phyloP scores from a whole-genome alignment of 35 echinoderm and acorn worm genomes.

The Diadema setosum region DNA sequence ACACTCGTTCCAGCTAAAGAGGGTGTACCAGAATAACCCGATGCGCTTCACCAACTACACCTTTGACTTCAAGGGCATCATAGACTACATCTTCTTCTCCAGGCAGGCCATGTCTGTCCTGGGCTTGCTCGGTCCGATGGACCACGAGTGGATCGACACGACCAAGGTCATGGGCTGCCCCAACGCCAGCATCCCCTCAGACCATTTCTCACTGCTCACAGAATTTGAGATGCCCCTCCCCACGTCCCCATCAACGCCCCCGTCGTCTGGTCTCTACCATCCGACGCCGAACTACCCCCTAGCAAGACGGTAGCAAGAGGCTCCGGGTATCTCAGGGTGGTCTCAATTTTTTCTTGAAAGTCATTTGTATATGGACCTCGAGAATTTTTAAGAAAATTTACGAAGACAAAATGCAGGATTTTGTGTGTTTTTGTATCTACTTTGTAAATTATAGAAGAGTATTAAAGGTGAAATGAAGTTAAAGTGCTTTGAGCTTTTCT shows the following conservation, averaged over 20 bases:
- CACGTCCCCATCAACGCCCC: neutral
- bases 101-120: conserved; percentile 63
- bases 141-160: conserved; percentile 74
- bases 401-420: conserved; percentile 4
- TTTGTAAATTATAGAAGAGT: conserved; percentile 12
- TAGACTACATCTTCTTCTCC: conserved; percentile 93
- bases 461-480: neutral
- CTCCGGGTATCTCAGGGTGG: neutral
- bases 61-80: conserved; percentile 92
- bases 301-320: conserved; percentile 27
- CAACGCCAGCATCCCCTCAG: conserved; percentile 74
- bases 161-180: conserved; percentile 91
- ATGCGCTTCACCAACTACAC: conserved; percentile 96
- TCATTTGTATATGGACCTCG: neutral
- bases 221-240: conserved; percentile 96
- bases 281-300: neutral
- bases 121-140: conserved; percentile 71
- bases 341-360: neutral
- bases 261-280: neutral
- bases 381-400: conserved; percentile 22
- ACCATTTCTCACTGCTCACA: conserved; percentile 87
- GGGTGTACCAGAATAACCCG: conserved; percentile 74
- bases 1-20: conserved; percentile 70
- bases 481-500: conserved; percentile 10
- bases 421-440: conserved; percentile 26